Conservation (phyloP, 35 echinoderm and acorn worm genomes). For the Lytechinus variegatus region DNA sequence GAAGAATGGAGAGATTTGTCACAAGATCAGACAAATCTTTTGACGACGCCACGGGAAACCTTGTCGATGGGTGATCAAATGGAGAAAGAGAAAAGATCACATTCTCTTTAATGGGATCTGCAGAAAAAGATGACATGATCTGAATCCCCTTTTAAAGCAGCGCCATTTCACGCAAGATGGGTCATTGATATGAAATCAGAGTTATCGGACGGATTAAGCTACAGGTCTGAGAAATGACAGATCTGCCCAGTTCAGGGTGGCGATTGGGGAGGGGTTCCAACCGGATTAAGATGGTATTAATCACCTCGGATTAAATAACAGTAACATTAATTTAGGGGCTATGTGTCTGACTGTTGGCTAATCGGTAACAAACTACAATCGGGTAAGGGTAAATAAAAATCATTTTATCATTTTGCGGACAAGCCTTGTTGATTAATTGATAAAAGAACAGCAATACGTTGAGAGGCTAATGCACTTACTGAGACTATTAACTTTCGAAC, state of each 20-base stretch:
- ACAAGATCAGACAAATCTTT: neutral
- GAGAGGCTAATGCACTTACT: neutral
- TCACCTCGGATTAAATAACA: neutral
- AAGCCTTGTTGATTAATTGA: neutral
- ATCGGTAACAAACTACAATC: slow-evolving; percentile 10
- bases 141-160: neutral
- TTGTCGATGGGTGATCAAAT: neutral
- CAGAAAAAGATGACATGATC: neutral
- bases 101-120: slow-evolving; percentile 19
- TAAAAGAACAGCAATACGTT: neutral
- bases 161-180: slow-evolving; percentile 22
- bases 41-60: neutral
- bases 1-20: neutral
- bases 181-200: neutral
- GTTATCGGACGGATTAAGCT: neutral
- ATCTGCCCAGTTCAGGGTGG: neutral
- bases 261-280: neutral
- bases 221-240: neutral
- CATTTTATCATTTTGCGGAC: neutral
- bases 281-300: neutral
- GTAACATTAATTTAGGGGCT: slow-evolving; percentile 4
- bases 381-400: neutral
- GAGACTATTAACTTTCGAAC: neutral
- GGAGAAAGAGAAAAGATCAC: neutral
- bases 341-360: neutral